Evolutionary conservation across 2,113 vertebrate genomes (phyloP), one percentile per base, ranked within the genome.

Genomic region (Pseudopodoces humilis): DNA sequence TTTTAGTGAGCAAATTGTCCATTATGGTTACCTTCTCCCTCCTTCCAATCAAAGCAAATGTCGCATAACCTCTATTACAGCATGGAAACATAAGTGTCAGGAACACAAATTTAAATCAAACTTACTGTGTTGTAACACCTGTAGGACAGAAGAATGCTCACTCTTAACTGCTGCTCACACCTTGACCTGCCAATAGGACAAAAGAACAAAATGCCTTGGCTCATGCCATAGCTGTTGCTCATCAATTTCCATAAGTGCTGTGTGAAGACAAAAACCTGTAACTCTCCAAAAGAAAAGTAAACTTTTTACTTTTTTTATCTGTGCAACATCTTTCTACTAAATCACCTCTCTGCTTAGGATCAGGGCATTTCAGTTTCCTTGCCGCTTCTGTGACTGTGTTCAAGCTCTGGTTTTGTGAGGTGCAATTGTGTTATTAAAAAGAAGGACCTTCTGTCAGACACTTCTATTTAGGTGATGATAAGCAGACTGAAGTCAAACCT

Each of bases 51-150:
- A 19, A 77, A 55, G 63, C 18, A 80, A 62, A 72, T 27, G 23
- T 76, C 1, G 0, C 0, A 0, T 22, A 62, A 16, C 7, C 13
- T 63, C 49, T 67, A 0, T 46, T 55, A 24, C 0, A 1, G 21
- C 55, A 63, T 27, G 18, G 59, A 88, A 46, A 83, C 46, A 7
- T 7, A 15, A 74, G 24, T 37, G 47, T 62, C 43, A 62, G 67
- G 62, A 90, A 59, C 3, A 11, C 17, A 76, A 56, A n/a, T 43
- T 65, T 49, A 35, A 56, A 43, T 86, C 35, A 52, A 46, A 35
- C 63, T 47, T 41, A 11, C 21, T 20, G 28, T 83, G 44, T 88
- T 3, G 11, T 56, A 80, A 62, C 11, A 74, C 27, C 39, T 86
- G 41, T 46, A 58, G 75, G 35, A 86, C 72, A 78, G 68, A 55